Base-by-base conservation (phyloP, 2,888 invertebrate genomes). In the Thumatha senex region DNA sequence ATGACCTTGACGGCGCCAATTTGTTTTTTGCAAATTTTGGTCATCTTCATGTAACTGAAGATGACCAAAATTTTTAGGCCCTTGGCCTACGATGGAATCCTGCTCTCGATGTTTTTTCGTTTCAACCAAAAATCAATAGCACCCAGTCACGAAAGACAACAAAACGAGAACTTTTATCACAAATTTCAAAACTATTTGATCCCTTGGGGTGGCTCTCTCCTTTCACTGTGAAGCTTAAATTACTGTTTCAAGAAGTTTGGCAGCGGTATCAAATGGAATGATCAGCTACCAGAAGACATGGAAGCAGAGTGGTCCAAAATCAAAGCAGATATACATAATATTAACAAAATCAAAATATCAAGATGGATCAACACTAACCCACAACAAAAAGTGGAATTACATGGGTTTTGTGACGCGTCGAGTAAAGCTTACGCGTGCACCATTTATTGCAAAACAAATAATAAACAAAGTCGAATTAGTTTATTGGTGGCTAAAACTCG, bases 191-290 rank as follows among this genome's bases (percentile, higher is more conserved):
- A 42, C 13, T 58, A 40, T 63, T 49, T 8, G 58, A 63, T 33
- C 58, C 63, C 1, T 42, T 60, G n/a, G 63, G 59, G 0, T 62
- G 57, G 57, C 24, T 59, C 1, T 33, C 54, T 0, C 59, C 59
- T 0, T n/a, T 59, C 7, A 40, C 56, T 14, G 52, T 40, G 8
- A 57, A 48, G 38, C 33, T 50, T 1, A 62, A 62, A 30, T 35
- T 62, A n/a, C 13, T 62, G 36, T 57, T 62, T 30, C 56, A 56
- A 45, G 13, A 40, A 14, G 15, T 51, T 9, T 59, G 55, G 56
- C 0, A n/a, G 2, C 0, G 13, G 48, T 0, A 31, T 54, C 10
- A n/a, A 42, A 1, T 54, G 57, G 57, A 53, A 53, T 15, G 52
- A 56, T 0, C 12, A 10, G n/a, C 12, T 58, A 18, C 31, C 52